Base-by-base conservation (phyloP, 2,797 vertebrate species). In the Molossus molossus region DNA sequence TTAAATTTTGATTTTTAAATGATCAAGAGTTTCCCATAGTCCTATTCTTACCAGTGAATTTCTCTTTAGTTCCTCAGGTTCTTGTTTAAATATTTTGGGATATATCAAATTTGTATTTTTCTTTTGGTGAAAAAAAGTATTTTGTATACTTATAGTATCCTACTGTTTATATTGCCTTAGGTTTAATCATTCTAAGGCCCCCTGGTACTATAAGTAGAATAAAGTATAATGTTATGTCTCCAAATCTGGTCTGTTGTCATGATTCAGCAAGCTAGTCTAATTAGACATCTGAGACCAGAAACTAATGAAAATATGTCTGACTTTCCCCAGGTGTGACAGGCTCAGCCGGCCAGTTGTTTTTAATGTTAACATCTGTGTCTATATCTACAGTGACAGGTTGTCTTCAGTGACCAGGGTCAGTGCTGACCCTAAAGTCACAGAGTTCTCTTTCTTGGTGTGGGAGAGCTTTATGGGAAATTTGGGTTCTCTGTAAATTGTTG, bases 81-180 rank as follows among this genome's bases (percentile, higher is more conserved):
- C 27, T 55, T 13, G 7, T 88, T 12, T 75, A 73, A 90, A 23
- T 81, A 83, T 91, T 94, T 75, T 79, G 64, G 23, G 81, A 14
- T 17, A 48, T 69, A 33, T 37, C 29, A 79, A 84, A n/a, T 81
- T 82, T 89, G 27, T 83, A 13, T 77, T 94, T 95, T 91, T 64
- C 45, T 81, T 12, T 83, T 88, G 45, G 29, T 79, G 53, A 88
- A 92, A 62, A 4, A 20, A 67, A 85, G 8, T 79, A 40, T 85
- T 92, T 64, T 90, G 29, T 69, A 37, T 57, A 18, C n/a, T 70
- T 86, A 0, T 0, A 15, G 33, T 65, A 73, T 29, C 57, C 73
- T 79, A 29, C 27, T 92, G 18, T 79, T 87, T 75, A 14, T 89
- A 45, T 40, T 89, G 29, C 83, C 65, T 85, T 65, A 15, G 29